These are phyloP conservation scores for Norana najaformis DNA, from an alignment of 2,888 invertebrate genomes.

Conservation along the genomic window DNA sequence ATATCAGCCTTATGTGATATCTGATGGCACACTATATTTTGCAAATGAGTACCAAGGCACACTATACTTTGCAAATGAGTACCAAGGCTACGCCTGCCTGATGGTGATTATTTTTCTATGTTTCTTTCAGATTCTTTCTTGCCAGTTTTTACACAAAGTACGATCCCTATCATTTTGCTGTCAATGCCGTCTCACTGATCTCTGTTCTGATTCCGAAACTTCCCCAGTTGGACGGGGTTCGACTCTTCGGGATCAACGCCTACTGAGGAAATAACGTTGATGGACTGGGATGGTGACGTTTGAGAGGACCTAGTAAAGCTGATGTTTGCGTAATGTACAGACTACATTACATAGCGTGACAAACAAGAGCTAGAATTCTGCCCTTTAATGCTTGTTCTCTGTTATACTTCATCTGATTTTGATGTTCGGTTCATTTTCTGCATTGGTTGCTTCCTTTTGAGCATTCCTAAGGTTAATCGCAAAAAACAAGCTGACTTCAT, in stretches of 20 bases:
- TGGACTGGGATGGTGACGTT: not conserved
- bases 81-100: too few species aligned
- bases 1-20: too few species aligned
- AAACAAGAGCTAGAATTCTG: not conserved
- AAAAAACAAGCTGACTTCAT: not conserved
- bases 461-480: not conserved
- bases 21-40: too few species aligned
- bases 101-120: conserved; percentile 10
- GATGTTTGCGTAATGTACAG: not conserved
- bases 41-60: too few species aligned
- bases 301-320: not conserved
- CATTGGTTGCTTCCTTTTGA: not conserved
- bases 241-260: conserved; percentile 62
- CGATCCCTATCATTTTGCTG: conserved; percentile 57
- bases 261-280: conserved; percentile 47
- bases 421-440: conserved; percentile 5
- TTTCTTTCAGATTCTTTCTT: conserved; percentile 58
- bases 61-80: too few species aligned
- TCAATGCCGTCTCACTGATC: conserved; percentile 56
- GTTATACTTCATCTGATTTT: not conserved
- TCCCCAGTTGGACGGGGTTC: conserved; percentile 56
- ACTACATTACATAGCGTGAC: not conserved
- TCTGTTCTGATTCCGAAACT: conserved; percentile 60
- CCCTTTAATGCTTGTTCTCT: not conserved
- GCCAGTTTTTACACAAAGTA: conserved; percentile 63